Percentiles rank a stretch among this genome's conserved stretches.
Evolutionary conservation across 1,140 invertebrate genomes (phyloP).

Genomic region (Lordiphosa mommai): DNA sequence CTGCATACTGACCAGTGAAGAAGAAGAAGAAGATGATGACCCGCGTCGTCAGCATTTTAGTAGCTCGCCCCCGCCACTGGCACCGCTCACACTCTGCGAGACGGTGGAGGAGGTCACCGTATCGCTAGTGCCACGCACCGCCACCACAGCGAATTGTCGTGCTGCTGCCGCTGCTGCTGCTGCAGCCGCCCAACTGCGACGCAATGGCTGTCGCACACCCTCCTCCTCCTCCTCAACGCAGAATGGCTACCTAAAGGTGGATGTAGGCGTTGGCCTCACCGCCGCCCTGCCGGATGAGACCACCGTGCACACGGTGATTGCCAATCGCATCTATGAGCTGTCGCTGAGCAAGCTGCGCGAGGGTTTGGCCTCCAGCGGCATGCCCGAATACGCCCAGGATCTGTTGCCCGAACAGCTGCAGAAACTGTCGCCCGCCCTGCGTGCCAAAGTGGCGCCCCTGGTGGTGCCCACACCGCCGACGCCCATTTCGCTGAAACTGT

Average conservation of each 20-base stretch:
- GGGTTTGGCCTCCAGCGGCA: constrained; percentile 67
- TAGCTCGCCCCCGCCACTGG: constrained; percentile 54
- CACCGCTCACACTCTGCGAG: constrained; percentile 45
- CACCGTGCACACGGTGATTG: constrained; percentile 76
- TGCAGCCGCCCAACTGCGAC: constrained; percentile 3
- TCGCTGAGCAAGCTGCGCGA: constrained; percentile 71
- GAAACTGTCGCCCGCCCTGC: constrained; percentile 57
- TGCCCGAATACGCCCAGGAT: constrained; percentile 61
- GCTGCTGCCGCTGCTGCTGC: constrained; percentile 19
- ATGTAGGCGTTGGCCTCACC: constrained; percentile 40
- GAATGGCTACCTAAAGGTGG: constrained; percentile 36
- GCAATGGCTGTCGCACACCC: constrained; percentile 11
- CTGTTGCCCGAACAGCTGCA: constrained; percentile 52
- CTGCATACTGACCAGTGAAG: constrained; percentile 61
- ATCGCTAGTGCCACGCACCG: constrained; percentile 64
- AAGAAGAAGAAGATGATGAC: constrained; percentile 26
- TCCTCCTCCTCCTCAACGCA: neutral
- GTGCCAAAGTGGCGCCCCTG: constrained; percentile 58
- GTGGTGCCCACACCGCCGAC: constrained; percentile 45
- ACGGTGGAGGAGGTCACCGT: constrained; percentile 69
- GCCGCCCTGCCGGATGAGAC: constrained; percentile 66
- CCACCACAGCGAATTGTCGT: constrained; percentile 58
- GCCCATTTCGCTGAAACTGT: constrained; percentile 69
- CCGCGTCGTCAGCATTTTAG: constrained; percentile 6
- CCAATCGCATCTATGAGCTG: constrained; percentile 72